A percentile compares a stretch with the other conserved stretches of the same genome.
Conservation (phyloP, 2,113 vertebrate genomes). For the Mesocricetus auratus region DNA sequence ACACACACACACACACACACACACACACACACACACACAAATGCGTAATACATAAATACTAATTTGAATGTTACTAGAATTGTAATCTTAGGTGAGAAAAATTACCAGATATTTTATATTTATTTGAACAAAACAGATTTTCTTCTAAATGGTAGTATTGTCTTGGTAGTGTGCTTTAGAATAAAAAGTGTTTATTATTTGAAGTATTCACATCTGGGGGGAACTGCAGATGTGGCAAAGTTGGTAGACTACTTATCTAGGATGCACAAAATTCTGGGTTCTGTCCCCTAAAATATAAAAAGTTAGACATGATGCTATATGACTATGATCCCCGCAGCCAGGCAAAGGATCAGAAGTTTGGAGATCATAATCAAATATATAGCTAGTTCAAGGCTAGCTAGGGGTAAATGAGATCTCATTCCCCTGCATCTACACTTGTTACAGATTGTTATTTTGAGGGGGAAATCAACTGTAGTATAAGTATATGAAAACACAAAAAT, state of each 20-base stretch:
- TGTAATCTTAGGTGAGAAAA: neutral
- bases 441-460: neutral
- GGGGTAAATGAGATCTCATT: neutral
- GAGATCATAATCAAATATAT: neutral
- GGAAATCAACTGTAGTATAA: neutral
- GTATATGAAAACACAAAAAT: neutral
- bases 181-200: neutral
- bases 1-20: neutral
- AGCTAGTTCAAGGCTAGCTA: neutral
- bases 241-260: neutral
- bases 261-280: neutral
- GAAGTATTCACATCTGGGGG: neutral
- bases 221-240: too few species aligned
- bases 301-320: neutral
- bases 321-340: neutral
- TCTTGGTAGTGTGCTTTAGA: neutral
- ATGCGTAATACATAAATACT: neutral
- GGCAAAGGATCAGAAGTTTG: neutral
- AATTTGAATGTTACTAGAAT: neutral
- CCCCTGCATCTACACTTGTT: too few species aligned
- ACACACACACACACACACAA: neutral
- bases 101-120: neutral
- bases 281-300: too few species aligned
- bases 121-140: neutral
- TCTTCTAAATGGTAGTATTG: neutral